phyloP scores from a whole-genome alignment of 2,797 vertebrate genomes.

The Leuciscus waleckii region DNA sequence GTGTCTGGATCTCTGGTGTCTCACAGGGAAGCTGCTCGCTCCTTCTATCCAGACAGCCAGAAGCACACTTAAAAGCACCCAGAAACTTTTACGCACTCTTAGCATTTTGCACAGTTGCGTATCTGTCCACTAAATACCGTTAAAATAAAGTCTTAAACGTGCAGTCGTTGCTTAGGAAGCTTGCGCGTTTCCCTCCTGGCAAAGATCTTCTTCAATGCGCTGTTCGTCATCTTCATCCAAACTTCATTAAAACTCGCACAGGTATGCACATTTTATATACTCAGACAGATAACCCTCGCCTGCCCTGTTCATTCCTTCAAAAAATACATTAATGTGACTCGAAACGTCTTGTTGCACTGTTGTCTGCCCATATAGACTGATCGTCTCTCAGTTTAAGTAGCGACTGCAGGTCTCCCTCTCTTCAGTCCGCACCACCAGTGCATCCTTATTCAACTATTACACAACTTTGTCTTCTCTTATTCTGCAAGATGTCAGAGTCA shows the following conservation, averaged over 20 bases:
- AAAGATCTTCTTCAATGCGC: background rate
- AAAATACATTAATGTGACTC: constrained; percentile 6
- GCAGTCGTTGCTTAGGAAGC: too few relatives aligned
- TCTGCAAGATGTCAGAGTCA: background rate
- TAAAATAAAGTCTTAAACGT: background rate
- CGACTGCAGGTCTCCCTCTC: constrained; percentile 57
- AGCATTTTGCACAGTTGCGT: constrained; percentile 66
- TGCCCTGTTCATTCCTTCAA: background rate
- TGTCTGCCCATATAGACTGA: constrained; percentile 57
- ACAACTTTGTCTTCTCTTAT: constrained; percentile 43
- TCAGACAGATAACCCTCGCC: background rate
- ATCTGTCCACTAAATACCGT: background rate
- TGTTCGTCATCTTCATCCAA: constrained; percentile 17
- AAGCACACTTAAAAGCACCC: constrained; percentile 73
- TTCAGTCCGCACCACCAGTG: constrained; percentile 76
- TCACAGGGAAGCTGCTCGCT: constrained; percentile 78
- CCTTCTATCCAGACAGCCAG: constrained; percentile 72
- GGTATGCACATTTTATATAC: background rate
- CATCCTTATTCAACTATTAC: constrained; percentile 70
- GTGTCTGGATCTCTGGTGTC: constrained; percentile 68
- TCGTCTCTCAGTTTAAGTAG: constrained; percentile 58
- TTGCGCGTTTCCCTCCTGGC: background rate
- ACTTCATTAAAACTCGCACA: background rate
- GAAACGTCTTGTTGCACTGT: constrained; percentile 20
- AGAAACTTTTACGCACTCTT: constrained; percentile 62